Base-by-base conservation (phyloP, 2,888 invertebrate species). In the Drosophila fungiperda region DNA sequence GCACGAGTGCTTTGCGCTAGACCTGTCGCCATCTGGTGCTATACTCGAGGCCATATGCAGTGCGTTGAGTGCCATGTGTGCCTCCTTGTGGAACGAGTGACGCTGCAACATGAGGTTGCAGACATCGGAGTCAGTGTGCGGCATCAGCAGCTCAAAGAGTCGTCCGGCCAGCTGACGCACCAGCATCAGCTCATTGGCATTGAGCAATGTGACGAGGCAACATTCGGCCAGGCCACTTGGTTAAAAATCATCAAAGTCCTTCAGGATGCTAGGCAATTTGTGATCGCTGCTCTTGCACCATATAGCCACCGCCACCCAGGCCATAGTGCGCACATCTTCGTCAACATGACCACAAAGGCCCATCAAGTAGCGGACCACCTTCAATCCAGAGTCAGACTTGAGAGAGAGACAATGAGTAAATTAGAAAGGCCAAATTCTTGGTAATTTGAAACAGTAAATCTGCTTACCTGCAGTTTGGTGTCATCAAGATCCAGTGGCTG, bases 211-310 rank as follows among this genome's bases (percentile, higher is more conserved):
- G 58, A 90, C 90, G 1, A 93, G 58, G 49, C 93, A 93, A 54
- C 93, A 92, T 1, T 92, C 92, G 26, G 90, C 82, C 72, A 93
- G 84, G 0, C 93, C 93, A 0, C 92, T 93, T 0, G 93, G 93
- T 23, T 93, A 69, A 74, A 84, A 92, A 2, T 87, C 79, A 20
- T 53, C 20, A 4, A 93, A 73, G 1, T 89, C 88, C n/a, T 72
- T 35, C 55, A 87, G 20, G 17, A 91, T 53, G 11, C 1, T 33
- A 0, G 78, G 73, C 5, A 91, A 71, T 2, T 33, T 36, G 0
- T 3, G 7, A 9, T 35, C 57, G 23, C 60, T 55, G 49, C 20
- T 63, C 3, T 12, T 50, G 1, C 82, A 53, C 55, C 68, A 84
- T 48, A 89, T 79, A 5, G 80, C 86, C 23, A 93, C 68, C 20